phyloP scores from a whole-genome alignment of 2,113 vertebrate genomes.

The Pan troglodytes region NHGRI_mPanTro3-v2.1_pri NC_086015.1:193831501-193832000 shows the following conservation, averaged over 20 bases:
- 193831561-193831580: background rate
- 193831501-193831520: background rate
- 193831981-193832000: background rate
- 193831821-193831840: background rate
- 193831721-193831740: background rate
- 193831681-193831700: conserved; percentile 13
- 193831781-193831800: background rate
- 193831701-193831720: background rate
- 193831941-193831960: background rate
- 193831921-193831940: background rate
- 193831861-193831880: background rate
- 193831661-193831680: background rate
- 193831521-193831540: background rate
- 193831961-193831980: background rate
- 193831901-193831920: background rate
- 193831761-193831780: background rate
- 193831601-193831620: background rate
- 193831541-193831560: background rate
- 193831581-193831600: background rate
- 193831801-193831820: background rate
- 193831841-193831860: background rate
- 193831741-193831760: background rate
- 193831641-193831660: background rate
- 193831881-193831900: background rate
- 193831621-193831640: background rate